Evolutionary conservation across 2,797 vertebrate genomes (phyloP).

Genomic region (Spinus pinus): DNA sequence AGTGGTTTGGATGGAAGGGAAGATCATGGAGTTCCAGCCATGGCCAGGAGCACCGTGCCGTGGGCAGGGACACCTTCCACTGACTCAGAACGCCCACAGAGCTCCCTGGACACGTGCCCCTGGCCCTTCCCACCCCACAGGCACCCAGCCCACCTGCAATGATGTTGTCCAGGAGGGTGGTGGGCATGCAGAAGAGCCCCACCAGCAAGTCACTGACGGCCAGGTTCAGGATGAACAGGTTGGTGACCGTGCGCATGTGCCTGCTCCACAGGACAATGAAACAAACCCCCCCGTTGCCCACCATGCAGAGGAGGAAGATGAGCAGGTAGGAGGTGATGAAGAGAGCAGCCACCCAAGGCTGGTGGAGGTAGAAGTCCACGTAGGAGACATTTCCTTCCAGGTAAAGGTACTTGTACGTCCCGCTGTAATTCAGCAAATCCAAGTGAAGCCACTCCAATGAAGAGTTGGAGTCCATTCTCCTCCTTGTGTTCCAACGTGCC

Average conservation of each 20-base stretch:
- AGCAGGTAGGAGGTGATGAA: constrained; percentile 89
- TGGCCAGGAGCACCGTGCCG: not conserved
- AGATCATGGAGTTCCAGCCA: not conserved
- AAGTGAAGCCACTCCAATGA: constrained; percentile 70
- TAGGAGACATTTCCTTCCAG: constrained; percentile 81
- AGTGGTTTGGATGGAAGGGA: too few species aligned
- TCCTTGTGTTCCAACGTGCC: constrained; percentile 73
- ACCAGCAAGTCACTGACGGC: constrained; percentile 91
- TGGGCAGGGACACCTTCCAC: not conserved
- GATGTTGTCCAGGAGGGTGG: constrained; percentile 91
- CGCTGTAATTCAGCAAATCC: not conserved
- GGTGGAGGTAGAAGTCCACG: constrained; percentile 89
- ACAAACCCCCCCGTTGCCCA: constrained; percentile 87
- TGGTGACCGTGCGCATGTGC: constrained; percentile 90
- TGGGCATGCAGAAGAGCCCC: constrained; percentile 96
- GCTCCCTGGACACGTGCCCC: accelerated
- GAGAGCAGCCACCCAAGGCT: constrained; percentile 79
- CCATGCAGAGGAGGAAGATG: constrained; percentile 91
- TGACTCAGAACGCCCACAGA: not conserved
- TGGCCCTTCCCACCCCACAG: accelerated
- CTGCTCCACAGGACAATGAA: constrained; percentile 85
- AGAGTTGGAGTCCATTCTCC: constrained; percentile 70
- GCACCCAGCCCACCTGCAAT: constrained; percentile 81
- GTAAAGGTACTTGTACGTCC: constrained; percentile 38
- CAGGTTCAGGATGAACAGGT: constrained; percentile 91